Percentiles rank a stretch among this genome's conserved stretches.
Evolutionary conservation across 2,888 invertebrate genomes (phyloP).

Genomic region (Trissoscelio sp.): DNA sequence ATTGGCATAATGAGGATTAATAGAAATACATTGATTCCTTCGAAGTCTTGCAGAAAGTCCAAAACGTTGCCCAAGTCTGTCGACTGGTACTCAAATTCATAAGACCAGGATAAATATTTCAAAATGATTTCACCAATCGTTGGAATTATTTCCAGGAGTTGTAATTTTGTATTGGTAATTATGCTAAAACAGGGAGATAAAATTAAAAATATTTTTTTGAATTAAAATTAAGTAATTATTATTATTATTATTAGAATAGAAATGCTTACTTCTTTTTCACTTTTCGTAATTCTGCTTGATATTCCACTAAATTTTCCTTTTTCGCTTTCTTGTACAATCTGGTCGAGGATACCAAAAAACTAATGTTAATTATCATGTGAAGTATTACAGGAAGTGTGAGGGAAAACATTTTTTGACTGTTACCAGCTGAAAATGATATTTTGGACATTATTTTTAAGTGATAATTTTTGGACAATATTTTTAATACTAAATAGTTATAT

Average conservation of each 20-base stretch:
- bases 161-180: background rate
- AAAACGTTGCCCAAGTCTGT: background rate
- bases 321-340: background rate
- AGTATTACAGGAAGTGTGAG: constrained; percentile 7
- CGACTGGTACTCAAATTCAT: background rate
- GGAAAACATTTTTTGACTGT: constrained; percentile 9
- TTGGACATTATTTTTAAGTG: too few relatives aligned
- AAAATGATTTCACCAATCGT: background rate
- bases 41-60: background rate
- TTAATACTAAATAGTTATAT: too few relatives aligned
- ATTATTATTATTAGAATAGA: background rate
- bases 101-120: background rate
- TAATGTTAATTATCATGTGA: constrained; percentile 4
- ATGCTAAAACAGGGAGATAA: too few relatives aligned
- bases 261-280: background rate
- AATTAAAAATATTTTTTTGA: background rate
- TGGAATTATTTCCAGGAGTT: background rate
- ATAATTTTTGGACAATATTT: too few relatives aligned
- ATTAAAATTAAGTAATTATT: background rate
- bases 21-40: too few relatives aligned
- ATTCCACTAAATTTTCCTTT: background rate
- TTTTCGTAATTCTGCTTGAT: background rate
- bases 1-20: too few relatives aligned
- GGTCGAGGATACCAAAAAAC: constrained; percentile 8
- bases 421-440: constrained; percentile 25